Evolutionary conservation across 2,113 vertebrate species (phyloP), one percentile per base, ranked within the genome.

Genomic region (Bujurquina vittata): DNA sequence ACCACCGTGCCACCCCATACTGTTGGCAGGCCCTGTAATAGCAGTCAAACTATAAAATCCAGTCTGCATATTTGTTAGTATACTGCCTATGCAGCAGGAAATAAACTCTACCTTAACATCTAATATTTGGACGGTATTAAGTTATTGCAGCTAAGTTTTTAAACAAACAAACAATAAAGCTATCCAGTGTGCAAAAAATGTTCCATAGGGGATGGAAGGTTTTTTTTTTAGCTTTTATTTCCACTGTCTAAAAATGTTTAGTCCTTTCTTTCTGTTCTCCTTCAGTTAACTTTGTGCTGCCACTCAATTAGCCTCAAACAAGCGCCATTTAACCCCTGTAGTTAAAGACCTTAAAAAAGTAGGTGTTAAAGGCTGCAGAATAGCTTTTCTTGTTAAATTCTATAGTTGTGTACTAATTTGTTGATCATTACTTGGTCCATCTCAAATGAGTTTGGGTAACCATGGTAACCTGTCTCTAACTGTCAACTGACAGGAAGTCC

Each of bases 271-370:
- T 49, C 26, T 26, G 22, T 18, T 20, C 46, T 46, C 22, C 4
- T 46, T 46, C 46, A 11, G 40, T 43, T 43, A 46, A 46, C 63
- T 18, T 69, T 29, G 40, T 69, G 5, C 31, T 31, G 1, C 40
- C 63, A 43, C 63, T 69, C 15, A 29, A 69, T 69, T 69, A 49
- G 65, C 65, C 43, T 69, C 43, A 69, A 49, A 69, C 65, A 69
- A 49, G 65, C 29, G 65, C 49, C 15, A 69, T 15, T 15, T 3
- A 52, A 69, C 18, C 40, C 23, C 22, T 69, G 65, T 29, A 31
- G 15, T 49, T 52, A 52, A 20, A 52, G 43, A 23, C 43, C 23
- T 69, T 69, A 43, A 69, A 69, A 69, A 20, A 26, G 43, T 12
- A 46, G 49, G 63, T 49, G 65, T 52, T 69, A 69, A 10, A 69